Percentiles rank a stretch among this genome's conserved stretches.
Conservation (phyloP, 2,113 vertebrate genomes). For the Halichoerus grypus region DNA sequence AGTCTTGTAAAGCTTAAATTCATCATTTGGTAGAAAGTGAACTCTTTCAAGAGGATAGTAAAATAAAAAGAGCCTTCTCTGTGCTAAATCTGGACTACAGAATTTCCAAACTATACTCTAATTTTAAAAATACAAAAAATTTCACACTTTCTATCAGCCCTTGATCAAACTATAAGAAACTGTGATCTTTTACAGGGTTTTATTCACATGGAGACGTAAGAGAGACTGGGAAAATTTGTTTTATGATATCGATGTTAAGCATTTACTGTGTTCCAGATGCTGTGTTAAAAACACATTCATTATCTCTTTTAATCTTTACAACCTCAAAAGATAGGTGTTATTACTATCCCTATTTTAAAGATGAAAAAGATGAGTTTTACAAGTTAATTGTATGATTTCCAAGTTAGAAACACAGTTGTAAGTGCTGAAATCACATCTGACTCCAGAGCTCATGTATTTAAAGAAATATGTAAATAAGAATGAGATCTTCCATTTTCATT, state of each 20-base stretch:
- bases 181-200: background rate
- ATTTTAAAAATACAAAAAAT: constrained; percentile 4
- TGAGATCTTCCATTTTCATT: background rate
- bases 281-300: background rate
- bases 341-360: constrained; percentile 11
- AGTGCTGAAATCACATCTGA: background rate
- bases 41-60: background rate
- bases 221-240: background rate
- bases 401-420: background rate
- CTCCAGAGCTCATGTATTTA: background rate
- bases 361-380: constrained; percentile 5
- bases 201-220: background rate
- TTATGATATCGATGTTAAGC: constrained; percentile 26
- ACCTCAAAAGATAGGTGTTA: background rate
- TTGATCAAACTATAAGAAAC: constrained; percentile 41
- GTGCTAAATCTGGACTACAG: background rate
- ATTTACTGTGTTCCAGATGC: background rate
- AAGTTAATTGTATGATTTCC: constrained; percentile 28
- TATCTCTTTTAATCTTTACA: constrained; percentile 32
- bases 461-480: constrained; percentile 3
- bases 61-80: background rate
- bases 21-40: constrained; percentile 29
- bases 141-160: constrained; percentile 13
- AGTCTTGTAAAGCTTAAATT: constrained; percentile 12
- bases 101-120: background rate